Percentiles rank a stretch among this genome's conserved stretches.
Conservation (phyloP, 2,888 invertebrate species). For the Stomorhina lunata region DNA sequence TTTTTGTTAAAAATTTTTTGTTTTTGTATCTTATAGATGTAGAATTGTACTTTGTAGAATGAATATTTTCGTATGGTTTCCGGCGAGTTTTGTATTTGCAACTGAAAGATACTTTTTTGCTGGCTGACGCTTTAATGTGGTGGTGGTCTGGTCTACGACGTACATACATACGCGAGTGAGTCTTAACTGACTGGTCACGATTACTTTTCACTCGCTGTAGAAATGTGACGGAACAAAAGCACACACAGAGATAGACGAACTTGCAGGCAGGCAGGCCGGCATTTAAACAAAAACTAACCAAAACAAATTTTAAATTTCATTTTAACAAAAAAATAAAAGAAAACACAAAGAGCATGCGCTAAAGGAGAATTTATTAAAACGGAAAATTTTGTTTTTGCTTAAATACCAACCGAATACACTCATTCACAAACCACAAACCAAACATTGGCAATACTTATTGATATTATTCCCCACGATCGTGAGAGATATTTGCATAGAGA, state of each 20-base stretch:
- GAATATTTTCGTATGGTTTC: constrained; percentile 49
- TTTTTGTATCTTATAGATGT: constrained; percentile 38
- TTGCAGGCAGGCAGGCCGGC: no score
- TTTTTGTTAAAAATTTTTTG: constrained; percentile 23
- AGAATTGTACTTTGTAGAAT: no score
- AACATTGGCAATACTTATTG: constrained; percentile 30
- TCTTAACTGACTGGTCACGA: constrained; percentile 64
- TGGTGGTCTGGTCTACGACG: constrained; percentile 19
- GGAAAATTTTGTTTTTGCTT: constrained; percentile 43
- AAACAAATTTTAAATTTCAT: not conserved
- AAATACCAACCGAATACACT: not conserved
- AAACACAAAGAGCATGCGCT: constrained; percentile 42
- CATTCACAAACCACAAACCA: not conserved
- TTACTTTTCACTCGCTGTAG: constrained; percentile 62
- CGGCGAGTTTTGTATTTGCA: constrained; percentile 63
- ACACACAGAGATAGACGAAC: no score
- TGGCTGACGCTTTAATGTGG: not conserved
- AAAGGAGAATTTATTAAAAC: constrained; percentile 43
- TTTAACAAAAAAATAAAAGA: constrained; percentile 2
- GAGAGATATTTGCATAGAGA: constrained; percentile 37
- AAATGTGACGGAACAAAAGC: constrained; percentile 62
- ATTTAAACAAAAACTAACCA: constrained; percentile 42
- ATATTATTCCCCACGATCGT: constrained; percentile 23
- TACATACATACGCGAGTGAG: constrained; percentile 37
- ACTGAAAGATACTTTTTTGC: constrained; percentile 56